Evolutionary conservation across 2,888 invertebrate genomes (phyloP).

Genomic region (Lasioglossum calceatum): DNA sequence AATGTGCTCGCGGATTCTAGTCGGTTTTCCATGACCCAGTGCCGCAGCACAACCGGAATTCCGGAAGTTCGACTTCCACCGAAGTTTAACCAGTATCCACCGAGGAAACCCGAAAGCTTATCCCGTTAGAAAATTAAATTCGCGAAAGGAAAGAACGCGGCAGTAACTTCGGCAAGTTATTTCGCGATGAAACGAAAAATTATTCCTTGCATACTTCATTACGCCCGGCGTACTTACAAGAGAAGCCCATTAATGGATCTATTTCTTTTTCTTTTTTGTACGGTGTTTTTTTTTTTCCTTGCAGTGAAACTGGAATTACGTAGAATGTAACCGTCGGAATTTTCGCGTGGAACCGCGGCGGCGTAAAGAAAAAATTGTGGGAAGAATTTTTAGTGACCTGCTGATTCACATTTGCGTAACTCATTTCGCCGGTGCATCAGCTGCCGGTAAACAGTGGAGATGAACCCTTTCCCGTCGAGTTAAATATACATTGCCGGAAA

Average conservation of each 20-base stretch:
- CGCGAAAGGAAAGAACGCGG: background rate
- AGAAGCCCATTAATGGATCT: background rate
- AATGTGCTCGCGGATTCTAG: background rate
- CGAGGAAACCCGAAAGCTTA: background rate
- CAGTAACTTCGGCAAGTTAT: background rate
- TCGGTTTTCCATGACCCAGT: background rate
- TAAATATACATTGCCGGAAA: conserved; percentile 49
- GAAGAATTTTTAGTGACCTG: conserved; percentile 20
- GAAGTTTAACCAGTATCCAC: background rate
- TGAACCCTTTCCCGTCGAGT: conserved; percentile 31
- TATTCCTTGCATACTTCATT: background rate
- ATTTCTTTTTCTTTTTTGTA: background rate
- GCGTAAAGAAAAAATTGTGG: background rate
- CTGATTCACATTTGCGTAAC: conserved; percentile 47
- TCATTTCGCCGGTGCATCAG: conserved; percentile 29
- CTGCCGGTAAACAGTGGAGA: conserved; percentile 33
- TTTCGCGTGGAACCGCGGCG: background rate
- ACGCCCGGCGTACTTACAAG: background rate
- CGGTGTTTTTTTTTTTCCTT: background rate
- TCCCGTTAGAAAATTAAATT: background rate
- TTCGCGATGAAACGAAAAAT: conserved; percentile 1
- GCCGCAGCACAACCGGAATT: background rate
- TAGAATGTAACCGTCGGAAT: background rate
- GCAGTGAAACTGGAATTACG: background rate
- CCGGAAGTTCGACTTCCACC: background rate